Conservation (phyloP, 1,140 invertebrate species). For the Lithobius niger region DNA sequence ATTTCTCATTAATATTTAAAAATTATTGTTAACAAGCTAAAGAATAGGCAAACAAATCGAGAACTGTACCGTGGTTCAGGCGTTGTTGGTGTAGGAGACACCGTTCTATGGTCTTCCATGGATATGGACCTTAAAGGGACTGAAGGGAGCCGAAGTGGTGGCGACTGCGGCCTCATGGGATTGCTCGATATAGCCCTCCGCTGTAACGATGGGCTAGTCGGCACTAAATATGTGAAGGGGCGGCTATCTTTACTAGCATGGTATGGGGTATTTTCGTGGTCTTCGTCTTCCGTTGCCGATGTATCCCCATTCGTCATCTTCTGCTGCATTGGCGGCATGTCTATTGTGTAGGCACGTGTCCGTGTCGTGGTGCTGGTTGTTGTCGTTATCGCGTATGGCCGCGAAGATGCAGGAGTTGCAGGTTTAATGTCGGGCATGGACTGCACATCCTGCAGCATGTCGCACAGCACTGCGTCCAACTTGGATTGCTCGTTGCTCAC, state of each 20-base stretch:
- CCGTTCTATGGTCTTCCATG: background rate
- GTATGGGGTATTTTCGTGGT: constrained; percentile 44
- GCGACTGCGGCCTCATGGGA: background rate
- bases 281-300: constrained; percentile 15
- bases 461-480: constrained; percentile 56
- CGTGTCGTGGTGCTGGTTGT: constrained; percentile 11
- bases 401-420: too few species aligned
- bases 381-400: background rate
- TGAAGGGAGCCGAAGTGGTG: background rate
- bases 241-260: constrained; percentile 63
- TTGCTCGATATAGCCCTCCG: constrained; percentile 31
- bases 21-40: too few species aligned
- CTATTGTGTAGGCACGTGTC: background rate
- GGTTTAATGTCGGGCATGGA: constrained; percentile 48
- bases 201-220: constrained; percentile 17
- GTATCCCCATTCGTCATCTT: background rate
- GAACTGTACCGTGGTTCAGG: background rate
- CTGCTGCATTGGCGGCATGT: constrained; percentile 7
- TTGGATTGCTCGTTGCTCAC: constrained; percentile 32
- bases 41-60: too few species aligned
- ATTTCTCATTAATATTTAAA: too few species aligned
- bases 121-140: too few species aligned
- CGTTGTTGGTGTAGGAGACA: background rate
- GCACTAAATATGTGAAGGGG: constrained; percentile 54
- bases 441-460: constrained; percentile 68